Base-by-base conservation (phyloP, 2,888 invertebrate genomes). In the Chymomyza procnemis region DNA sequence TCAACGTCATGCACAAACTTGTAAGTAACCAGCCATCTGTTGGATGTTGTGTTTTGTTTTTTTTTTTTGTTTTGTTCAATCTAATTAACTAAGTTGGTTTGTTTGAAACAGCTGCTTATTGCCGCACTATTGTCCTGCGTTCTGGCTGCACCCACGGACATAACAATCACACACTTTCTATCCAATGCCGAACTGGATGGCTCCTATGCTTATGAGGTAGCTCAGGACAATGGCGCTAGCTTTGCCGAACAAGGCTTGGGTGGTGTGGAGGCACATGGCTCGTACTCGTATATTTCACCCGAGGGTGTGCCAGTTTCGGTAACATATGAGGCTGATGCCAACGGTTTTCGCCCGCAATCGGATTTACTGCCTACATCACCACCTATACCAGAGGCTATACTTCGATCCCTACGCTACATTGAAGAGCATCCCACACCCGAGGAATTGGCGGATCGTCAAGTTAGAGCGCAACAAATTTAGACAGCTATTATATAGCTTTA, bases 141-240 rank as follows among this genome's bases (percentile, higher is more conserved):
- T 67, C 52, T 62, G 50, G 78, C 77, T 59, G 78, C 66, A 52
- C 74, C 74, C 50, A 0, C 58, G 21, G 67, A 75, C 6, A 54
- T 21, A 1, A 9, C 18, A 2, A 18, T 54, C 12, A 54, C 69
- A 30, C 50, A 47, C 1, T 73, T 77, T 9, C 56, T 60, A 0
- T 71, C 73, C 21, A 73, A 78, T 21, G 64, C 78, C 5, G 78
- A 88, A 4, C 71, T 71, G 9, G 93, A 93, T 67, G 88, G 90
- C 0, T 70, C 79, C 14, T 94, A 89, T 89, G 65, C 80, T 0
- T 92, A 86, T 79, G 48, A 57, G 0, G 92, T 87, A 74, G 89
- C 92, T 70, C 93, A 93, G 76, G 89, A 89, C 30, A 94, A 94
- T 84, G 93, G 93, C 9, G 93, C 93, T 80, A 30, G 74, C 0